These are phyloP conservation scores for Julus scanicus DNA, from an alignment of 2,888 invertebrate species.

Conservation along the genomic window DNA sequence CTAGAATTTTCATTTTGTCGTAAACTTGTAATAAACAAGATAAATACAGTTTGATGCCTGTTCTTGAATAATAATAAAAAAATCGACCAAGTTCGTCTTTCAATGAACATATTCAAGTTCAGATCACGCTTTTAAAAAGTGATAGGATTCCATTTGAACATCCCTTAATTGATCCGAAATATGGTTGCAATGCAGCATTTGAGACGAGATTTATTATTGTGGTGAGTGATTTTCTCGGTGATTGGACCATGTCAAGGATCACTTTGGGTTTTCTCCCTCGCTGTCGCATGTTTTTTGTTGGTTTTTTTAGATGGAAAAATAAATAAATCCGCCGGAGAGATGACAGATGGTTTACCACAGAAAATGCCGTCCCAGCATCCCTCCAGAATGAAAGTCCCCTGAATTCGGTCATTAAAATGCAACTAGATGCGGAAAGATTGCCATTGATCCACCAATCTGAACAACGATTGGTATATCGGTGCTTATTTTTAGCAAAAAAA, in stretches of 20 bases:
- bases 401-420: slow-evolving; percentile 19
- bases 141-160: background rate
- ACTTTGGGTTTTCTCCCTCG: background rate
- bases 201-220: background rate
- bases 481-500: background rate
- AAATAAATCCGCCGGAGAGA: background rate
- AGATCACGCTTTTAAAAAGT: background rate
- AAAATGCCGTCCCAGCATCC: background rate
- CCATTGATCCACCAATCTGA: background rate
- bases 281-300: background rate
- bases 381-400: background rate
- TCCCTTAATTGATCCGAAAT: background rate
- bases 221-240: slow-evolving; percentile 13
- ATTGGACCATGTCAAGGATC: slow-evolving; percentile 24
- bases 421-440: background rate
- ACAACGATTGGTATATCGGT: background rate
- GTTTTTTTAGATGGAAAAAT: background rate
- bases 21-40: too few species aligned
- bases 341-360: slow-evolving; percentile 8
- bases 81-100: background rate
- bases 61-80: too few species aligned
- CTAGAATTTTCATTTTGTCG: too few species aligned
- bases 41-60: too few species aligned
- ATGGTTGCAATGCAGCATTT: background rate
- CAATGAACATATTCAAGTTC: background rate